Conservation (phyloP, 92 coral and sea anemone genomes). For the Phenganax stokvisi region DNA sequence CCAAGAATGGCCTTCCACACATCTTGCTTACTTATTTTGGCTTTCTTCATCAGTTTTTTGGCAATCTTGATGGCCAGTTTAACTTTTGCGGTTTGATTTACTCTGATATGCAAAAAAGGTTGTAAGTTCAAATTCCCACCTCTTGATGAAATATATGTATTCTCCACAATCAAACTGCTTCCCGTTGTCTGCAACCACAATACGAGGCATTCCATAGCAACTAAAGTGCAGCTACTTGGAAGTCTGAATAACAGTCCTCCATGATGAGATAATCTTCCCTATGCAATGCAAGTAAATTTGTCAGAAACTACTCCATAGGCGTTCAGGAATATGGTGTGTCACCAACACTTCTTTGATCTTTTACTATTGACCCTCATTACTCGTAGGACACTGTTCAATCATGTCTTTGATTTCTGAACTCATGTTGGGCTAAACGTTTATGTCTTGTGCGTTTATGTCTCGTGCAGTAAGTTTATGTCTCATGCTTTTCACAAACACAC, state of each 20-base stretch:
- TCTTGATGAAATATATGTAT: not conserved
- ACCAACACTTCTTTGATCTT: slow-evolving; percentile 45
- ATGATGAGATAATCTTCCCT: slow-evolving; percentile 35
- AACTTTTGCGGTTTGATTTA: slow-evolving; percentile 12
- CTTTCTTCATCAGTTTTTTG: slow-evolving; percentile 19
- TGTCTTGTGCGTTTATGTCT: slow-evolving; percentile 22
- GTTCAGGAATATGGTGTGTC: slow-evolving; percentile 48
- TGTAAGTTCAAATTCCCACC: slow-evolving; percentile 16
- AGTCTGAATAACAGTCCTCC: slow-evolving; percentile 14
- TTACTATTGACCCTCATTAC: slow-evolving; percentile 38
- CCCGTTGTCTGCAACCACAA: slow-evolving; percentile 31
- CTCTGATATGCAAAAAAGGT: slow-evolving; percentile 7
- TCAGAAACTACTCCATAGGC: slow-evolving; percentile 25
- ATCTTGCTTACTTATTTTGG: slow-evolving; percentile 11
- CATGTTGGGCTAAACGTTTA: slow-evolving; percentile 45
- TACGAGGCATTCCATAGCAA: slow-evolving; percentile 24
- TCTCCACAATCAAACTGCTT: slow-evolving; percentile 33
- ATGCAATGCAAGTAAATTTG: slow-evolving; percentile 25
- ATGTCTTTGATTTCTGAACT: slow-evolving; percentile 44
- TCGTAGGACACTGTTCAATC: slow-evolving; percentile 40
- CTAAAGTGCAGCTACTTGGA: slow-evolving; percentile 26
- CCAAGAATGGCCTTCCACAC: slow-evolving; percentile 22
- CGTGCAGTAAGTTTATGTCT: slow-evolving; percentile 25
- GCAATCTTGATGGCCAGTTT: slow-evolving; percentile 23
- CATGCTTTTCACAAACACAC: slow-evolving; percentile 28